Percentiles rank a stretch among this genome's conserved stretches.
phyloP scores from a whole-genome alignment of 2,113 vertebrate species.

The Columba janthina region DNA sequence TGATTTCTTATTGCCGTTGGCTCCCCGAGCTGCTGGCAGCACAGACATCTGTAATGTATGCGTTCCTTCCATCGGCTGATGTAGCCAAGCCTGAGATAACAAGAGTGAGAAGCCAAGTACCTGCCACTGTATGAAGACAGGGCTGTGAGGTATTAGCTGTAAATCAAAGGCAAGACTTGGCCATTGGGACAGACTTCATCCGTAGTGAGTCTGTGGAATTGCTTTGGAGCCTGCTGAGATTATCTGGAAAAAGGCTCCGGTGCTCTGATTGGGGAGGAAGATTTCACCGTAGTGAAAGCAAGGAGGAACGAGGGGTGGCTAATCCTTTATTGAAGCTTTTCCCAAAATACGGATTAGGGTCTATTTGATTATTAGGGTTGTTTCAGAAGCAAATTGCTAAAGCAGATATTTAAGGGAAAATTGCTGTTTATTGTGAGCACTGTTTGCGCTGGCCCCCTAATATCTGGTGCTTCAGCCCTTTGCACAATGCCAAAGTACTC shows the following conservation, averaged over 20 bases:
- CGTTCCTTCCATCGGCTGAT: background rate
- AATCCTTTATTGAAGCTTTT: background rate
- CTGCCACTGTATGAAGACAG: constrained; percentile 6
- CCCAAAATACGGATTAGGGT: constrained; percentile 25
- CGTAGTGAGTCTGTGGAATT: constrained; percentile 8
- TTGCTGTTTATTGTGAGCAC: background rate
- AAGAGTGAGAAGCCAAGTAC: constrained; percentile 43
- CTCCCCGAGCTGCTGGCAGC: constrained; percentile 29
- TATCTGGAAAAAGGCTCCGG: background rate
- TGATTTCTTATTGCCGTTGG: constrained; percentile 43
- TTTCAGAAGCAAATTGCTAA: background rate
- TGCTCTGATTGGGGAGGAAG: background rate
- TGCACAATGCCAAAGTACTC: fast-evolving
- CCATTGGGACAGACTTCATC: background rate
- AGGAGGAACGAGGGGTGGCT: background rate
- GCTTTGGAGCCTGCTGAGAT: constrained; percentile 16
- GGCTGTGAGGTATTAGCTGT: constrained; percentile 36
- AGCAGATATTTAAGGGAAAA: constrained; percentile 23
- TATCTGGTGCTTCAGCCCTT: background rate
- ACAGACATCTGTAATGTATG: background rate
- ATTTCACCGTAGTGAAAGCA: background rate
- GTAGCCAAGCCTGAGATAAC: constrained; percentile 43
- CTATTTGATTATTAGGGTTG: background rate
- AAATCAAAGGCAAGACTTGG: constrained; percentile 47
- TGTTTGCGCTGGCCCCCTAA: background rate